Evolutionary conservation across 1,140 invertebrate genomes (phyloP), one percentile per base, ranked within the genome.

Genomic region (Oryzaephilus surinamensis): DNA sequence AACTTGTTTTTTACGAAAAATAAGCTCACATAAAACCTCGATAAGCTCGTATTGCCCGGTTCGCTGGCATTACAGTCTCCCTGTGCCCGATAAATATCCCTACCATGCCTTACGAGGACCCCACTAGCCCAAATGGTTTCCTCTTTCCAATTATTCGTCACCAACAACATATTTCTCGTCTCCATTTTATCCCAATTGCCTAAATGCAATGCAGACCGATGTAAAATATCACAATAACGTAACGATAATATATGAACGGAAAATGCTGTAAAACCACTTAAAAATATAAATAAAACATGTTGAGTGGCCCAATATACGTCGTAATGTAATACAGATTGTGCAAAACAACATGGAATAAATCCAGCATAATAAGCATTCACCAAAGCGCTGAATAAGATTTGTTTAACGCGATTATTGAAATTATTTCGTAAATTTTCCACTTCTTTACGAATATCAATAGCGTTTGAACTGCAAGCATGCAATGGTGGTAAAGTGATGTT

Each of bases 301-400:
- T 88, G 82, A 0, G 81, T 73, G 1, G 85, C 81, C 73, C 84
- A 91, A 48, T 75, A 73, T 1, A 81, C 73, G 63, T 95, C 88
- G 60, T 91, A 94, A 53, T 90, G 12, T 26, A 43, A 61, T 62
- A 87, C 84, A 71, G 84, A n/a, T n/a, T n/a, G 78, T 14, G 83
- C 81, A 72, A 93, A 89, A 54, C 81, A 81, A 52, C 90, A 84
- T 0, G 93, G 93, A 14, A 96, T 77, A 58, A 95, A 84, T 38
- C 81, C 84, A 47, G 84, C 79, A 62, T 95, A 92, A 59, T 96
- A 97, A 0, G 90, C 86, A 51, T 84, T 89, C 2, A 88, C 63
- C 26, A 92, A 75, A 1, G 90, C 89, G 53, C 86, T 88, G 56
- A 93, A 96, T 3, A 97, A 65, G 33, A 92, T 80, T 58, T 87